Evolutionary conservation across 2,797 vertebrate species (phyloP).

Genomic region (Ciconia nigra): DNA sequence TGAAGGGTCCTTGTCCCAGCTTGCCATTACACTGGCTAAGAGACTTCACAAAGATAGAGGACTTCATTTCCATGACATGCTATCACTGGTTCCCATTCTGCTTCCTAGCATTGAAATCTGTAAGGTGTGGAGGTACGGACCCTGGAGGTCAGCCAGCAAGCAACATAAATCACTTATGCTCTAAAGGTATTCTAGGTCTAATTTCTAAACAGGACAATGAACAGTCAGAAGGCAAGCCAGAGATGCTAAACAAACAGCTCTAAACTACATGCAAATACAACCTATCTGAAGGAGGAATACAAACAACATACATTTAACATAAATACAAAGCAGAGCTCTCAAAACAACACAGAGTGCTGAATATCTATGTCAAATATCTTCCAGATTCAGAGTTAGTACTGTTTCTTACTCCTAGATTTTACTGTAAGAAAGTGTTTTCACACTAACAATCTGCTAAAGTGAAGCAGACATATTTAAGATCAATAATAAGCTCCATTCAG

Average conservation of each 20-base stretch:
- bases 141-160: neutral
- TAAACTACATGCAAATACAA: neutral
- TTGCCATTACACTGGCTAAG: neutral
- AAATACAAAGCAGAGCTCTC: neutral
- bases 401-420: neutral
- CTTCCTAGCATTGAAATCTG: neutral
- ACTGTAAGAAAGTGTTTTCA: neutral
- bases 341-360: neutral
- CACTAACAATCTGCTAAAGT: neutral
- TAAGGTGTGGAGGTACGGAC: neutral
- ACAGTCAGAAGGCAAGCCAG: neutral
- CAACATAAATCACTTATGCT: rapidly evolving
- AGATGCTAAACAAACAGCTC: neutral
- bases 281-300: neutral
- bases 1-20: neutral
- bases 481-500: neutral
- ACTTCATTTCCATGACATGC: rapidly evolving
- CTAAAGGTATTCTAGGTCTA: neutral
- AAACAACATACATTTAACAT: neutral
- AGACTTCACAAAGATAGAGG: neutral
- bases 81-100: neutral
- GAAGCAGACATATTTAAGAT: neutral
- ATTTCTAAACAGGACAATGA: neutral
- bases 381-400: neutral
- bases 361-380: neutral